A percentile compares a stretch with the other conserved stretches of the same genome.
Conservation (phyloP, 2,113 vertebrate genomes). For the Python bivittatus region DNA sequence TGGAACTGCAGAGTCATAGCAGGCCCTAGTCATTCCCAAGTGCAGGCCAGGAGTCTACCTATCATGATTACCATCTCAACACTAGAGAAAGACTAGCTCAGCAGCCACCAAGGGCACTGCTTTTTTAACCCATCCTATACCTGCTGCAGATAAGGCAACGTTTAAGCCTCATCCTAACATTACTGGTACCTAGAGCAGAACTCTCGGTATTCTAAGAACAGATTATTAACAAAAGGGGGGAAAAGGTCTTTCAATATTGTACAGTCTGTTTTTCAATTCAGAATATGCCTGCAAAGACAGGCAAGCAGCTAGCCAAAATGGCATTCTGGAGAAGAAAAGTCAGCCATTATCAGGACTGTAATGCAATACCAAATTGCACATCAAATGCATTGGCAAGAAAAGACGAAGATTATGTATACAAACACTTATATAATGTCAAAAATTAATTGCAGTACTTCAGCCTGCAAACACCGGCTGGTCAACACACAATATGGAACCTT, state of each 20-base stretch:
- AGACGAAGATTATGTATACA: background rate
- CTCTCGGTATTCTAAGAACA: too few species aligned
- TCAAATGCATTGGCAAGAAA: background rate
- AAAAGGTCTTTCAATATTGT: background rate
- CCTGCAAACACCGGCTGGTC: background rate
- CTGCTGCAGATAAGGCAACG: background rate
- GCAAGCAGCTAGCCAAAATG: background rate
- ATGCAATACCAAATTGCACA: background rate
- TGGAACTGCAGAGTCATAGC: constrained; percentile 84
- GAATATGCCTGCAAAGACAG: background rate
- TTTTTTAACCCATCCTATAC: constrained; percentile 8
- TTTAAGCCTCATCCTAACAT: background rate
- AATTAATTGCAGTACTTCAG: background rate
- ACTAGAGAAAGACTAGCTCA: constrained; percentile 39
- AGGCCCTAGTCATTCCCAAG: constrained; percentile 64
- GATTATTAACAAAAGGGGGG: background rate
- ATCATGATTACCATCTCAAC: constrained; percentile 37
- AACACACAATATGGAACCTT: background rate
- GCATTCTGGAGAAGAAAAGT: background rate
- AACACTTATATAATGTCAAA: background rate
- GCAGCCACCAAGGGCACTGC: constrained; percentile 32
- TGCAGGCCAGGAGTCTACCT: constrained; percentile 52
- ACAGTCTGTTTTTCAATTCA: background rate
- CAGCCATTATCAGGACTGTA: background rate
- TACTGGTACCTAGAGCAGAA: too few species aligned